Evolutionary conservation across 1,140 invertebrate species (phyloP), one percentile per base, ranked within the genome.

Genomic region (Eueides isabella): DNA sequence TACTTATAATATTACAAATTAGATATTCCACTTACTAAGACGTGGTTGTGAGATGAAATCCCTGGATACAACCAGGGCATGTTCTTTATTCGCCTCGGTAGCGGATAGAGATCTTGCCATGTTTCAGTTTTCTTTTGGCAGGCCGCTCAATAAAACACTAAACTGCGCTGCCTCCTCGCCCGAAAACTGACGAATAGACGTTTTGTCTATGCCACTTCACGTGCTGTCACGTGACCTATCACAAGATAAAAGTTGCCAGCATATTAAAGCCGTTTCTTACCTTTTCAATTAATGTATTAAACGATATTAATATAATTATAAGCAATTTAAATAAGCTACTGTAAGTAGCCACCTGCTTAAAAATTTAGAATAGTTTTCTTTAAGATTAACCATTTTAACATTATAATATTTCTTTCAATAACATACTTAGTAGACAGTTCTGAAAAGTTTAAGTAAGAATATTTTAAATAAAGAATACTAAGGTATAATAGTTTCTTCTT

Each of bases 11-110:
- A 79, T 77, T 69, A 70, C 71, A 29, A 44, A 69, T 67, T 44
- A 77, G 31, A 61, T 65, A 66, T 74, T 73, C 41, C 92, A 97
- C 97, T 98, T 96, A 99, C 98, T 98, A 78, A 99, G 95, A 89
- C 98, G 96, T 63, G 99, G 99, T 89, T 99, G 98, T 63, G 98
- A 98, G 84, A 99, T 97, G 93, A 99, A 99, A 95, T 99, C 97
- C 85, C 99, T 94, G 71, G 97, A 97, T 64, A 99, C 97, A 71
- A 98, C 98, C 85, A 99, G 94, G 91, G 97, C 95, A 94, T 99
- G 98, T 88, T 98, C 97, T 88, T 95, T 95, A 71, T 80, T 85
- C 38, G 89, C 89, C 77, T 91, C 85, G 63, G 78, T 82, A 78
- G 77, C 72, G 31, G 79, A 82, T 30, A 91, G 77, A 77, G 80